Base-by-base conservation (phyloP, 2,797 vertebrate species). In the Danio jaintianensis region DNA sequence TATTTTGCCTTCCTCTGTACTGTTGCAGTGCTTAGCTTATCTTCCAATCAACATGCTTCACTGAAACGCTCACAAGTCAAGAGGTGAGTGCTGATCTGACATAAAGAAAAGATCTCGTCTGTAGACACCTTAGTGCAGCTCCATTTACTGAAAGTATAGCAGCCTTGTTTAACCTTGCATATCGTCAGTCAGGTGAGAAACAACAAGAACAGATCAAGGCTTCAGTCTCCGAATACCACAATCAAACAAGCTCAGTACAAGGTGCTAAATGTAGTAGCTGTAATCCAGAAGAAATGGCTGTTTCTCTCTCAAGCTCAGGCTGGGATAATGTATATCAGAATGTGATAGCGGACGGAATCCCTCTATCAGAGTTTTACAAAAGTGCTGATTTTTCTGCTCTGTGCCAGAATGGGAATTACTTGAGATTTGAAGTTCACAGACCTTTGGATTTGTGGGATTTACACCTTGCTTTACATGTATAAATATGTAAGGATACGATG, bases 121-220 rank as follows among this genome's bases (percentile, higher is more conserved):
- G 38, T 63, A 55, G 29, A 63, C 50, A 68, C 48, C 58, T 53
- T 45, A 63, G 15, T 79, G 40, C 58, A 79, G 78, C 78, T 79
- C 58, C 18, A 36, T 72, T 79, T 79, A 55, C 78, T 43, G 29
- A 4, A 5, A 79, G 36, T 61, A 61, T n/a, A 69, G 29, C 29
- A 8, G 47, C 56, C 68, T 69, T 79, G 68, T 72, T 72, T 63
- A 63, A 72, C 78, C 78, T 45, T 72, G 58, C 56, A 55, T 64
- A 55, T 55, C 56, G 15, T 38, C 48, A 36, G 3, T 79, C 48
- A 10, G 36, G n/a, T 61, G 45, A 38, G 66, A 50, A 55, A 75
- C 43, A 62, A 42, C 12, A 1, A 38, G 11, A 59, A 40, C 10
- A n/a, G 42, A 71, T 9, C 45, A 4, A 20, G 43, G 56, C 55